Evolutionary conservation across 2,888 invertebrate species (phyloP).

Genomic region (Dexiosoma caninum): DNA sequence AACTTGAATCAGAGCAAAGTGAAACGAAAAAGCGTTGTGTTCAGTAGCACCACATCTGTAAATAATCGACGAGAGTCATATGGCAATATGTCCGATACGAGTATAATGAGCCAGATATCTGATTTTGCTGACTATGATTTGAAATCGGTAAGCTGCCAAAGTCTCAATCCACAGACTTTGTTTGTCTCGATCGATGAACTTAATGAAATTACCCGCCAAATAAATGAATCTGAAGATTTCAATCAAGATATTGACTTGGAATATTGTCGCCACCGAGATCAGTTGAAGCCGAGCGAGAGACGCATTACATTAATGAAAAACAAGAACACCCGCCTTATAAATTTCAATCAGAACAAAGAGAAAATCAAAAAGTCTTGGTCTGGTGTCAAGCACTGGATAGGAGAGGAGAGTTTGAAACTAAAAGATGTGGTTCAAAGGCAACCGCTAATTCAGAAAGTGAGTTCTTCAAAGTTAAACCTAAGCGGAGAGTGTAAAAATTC

Average conservation of each 20-base stretch:
- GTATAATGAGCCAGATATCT: conserved; percentile 69
- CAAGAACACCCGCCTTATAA: conserved; percentile 75
- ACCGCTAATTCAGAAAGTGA: conserved; percentile 74
- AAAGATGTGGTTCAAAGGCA: conserved; percentile 77
- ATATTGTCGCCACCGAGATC: conserved; percentile 77
- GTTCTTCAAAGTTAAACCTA: conserved; percentile 70
- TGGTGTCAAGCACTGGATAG: conserved; percentile 77
- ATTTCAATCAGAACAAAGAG: conserved; percentile 75
- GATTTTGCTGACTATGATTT: conserved; percentile 74
- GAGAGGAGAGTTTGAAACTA: conserved; percentile 74
- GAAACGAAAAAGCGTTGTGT: conserved; percentile 66
- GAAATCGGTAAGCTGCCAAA: conserved; percentile 77
- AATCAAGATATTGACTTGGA: conserved; percentile 75
- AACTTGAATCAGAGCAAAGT: conserved; percentile 58
- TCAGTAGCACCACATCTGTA: conserved; percentile 67
- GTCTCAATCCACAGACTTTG: conserved; percentile 74
- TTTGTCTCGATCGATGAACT: conserved; percentile 78
- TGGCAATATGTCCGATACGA: conserved; percentile 64
- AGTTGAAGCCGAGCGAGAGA: conserved; percentile 75
- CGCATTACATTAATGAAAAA: conserved; percentile 77
- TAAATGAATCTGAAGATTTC: conserved; percentile 77
- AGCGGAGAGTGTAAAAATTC: conserved; percentile 59
- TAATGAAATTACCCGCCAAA: conserved; percentile 76
- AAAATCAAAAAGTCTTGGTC: conserved; percentile 77
- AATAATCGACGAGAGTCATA: conserved; percentile 60